Percentiles rank a stretch among this genome's conserved stretches.
Evolutionary conservation across 2,888 invertebrate species (phyloP).

Genomic region (Himalopsyche japonica): DNA sequence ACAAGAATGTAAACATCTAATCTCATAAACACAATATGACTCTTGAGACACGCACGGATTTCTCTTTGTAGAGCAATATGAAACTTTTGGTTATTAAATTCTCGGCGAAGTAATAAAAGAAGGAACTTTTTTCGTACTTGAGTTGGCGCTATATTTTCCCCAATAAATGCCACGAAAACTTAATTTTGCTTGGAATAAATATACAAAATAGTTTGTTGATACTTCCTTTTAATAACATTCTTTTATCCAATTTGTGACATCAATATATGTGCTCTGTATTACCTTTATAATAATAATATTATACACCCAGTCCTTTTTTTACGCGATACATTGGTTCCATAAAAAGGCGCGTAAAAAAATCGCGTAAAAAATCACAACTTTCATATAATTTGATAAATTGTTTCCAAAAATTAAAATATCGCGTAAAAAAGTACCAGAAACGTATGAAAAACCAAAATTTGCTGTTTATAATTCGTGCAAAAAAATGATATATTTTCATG

Average conservation of each 20-base stretch:
- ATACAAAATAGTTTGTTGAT: background rate
- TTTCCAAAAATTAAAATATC: no score
- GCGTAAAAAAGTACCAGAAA: no score
- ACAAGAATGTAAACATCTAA: background rate
- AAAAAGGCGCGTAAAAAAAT: no score
- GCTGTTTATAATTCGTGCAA: no score
- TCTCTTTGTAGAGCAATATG: slow-evolving; percentile 8
- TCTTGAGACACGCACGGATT: slow-evolving; percentile 18
- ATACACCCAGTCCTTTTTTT: no score
- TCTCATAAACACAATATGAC: slow-evolving; percentile 27
- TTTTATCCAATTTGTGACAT: background rate
- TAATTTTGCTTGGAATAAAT: background rate
- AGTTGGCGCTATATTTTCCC: background rate
- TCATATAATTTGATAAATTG: no score
- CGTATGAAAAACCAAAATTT: no score
- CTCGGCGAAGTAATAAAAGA: slow-evolving; percentile 25
- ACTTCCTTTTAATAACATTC: background rate
- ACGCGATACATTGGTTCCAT: no score
- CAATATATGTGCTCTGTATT: no score
- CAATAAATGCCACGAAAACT: background rate
- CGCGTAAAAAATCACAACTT: no score
- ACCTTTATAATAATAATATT: no score
- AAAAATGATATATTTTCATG: no score
- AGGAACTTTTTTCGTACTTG: background rate
- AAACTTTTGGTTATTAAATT: slow-evolving; percentile 30